Evolutionary conservation across 2,113 vertebrate species (phyloP), one percentile per base, ranked within the genome.

Genomic region (Solenodon paradoxus): DNA sequence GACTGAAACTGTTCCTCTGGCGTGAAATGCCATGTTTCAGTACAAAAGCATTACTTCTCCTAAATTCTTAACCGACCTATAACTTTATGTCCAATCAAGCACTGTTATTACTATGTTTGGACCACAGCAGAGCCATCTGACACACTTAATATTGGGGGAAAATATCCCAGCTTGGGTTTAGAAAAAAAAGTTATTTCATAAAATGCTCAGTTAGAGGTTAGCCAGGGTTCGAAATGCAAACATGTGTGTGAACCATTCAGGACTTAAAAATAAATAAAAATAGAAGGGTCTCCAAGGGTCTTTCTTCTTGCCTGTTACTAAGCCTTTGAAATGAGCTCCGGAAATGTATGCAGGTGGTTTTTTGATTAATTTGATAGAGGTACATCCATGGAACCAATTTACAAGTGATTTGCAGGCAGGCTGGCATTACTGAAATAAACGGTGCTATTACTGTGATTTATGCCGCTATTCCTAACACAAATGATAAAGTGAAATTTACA

Each of bases 351-450:
- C 90, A 98, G 83, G 96, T 96, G 51, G 71, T 79, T 96, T 97
- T 94, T 95, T 97, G 90, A 94, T 97, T 98, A 95, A 98, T 96
- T 97, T 96, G 90, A 96, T 97, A 97, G 97, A 95, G 92, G 90
- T 96, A 96, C 88, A 96, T 97, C 94, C 92, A 92, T 97, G 82
- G 77, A 98, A 95, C 83, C 95, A 98, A 96, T 95, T 97, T 96
- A 96, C 86, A 97, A 97, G 88, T 96, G 93, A 95, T 97, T 97
- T 84, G 57, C 92, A 98, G 78, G 92, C 86, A 94, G 94, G 42
- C 81, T 97, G 81, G 92, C 93, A 97, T 95, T 96, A 97, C 89
- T 94, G 71, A 89, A 96, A 98, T 97, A 97, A 98, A 98, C 57
- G 40, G 77, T 55, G 93, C 95, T 51, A 98, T 97, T 97, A 98